Conservation (phyloP, 2,888 invertebrate genomes). For the Pandemis heparana region DNA sequence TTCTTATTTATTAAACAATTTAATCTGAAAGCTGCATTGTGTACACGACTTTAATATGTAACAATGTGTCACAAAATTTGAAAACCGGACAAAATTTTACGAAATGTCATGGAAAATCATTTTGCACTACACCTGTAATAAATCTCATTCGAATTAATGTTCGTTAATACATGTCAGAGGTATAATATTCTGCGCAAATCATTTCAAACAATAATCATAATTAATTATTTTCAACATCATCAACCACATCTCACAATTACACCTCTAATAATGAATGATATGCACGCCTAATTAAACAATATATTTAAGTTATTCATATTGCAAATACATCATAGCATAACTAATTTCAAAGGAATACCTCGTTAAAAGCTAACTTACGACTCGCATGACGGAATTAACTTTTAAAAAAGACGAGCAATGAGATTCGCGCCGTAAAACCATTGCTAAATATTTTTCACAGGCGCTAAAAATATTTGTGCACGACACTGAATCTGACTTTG, state of each 20-base stretch:
- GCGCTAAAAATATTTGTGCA: slow-evolving; percentile 43
- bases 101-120: no score
- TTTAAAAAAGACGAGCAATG: slow-evolving; percentile 25
- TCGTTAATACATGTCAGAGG: background rate
- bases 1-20: no score
- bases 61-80: no score
- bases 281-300: slow-evolving; percentile 42
- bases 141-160: background rate
- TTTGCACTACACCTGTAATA: no score
- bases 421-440: slow-evolving; percentile 25
- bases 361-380: slow-evolving; percentile 30
- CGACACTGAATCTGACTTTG: slow-evolving; percentile 28
- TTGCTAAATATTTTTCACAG: slow-evolving; percentile 44
- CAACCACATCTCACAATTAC: slow-evolving; percentile 21
- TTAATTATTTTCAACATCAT: background rate
- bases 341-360: slow-evolving; percentile 25
- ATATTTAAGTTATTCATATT: slow-evolving; percentile 20
- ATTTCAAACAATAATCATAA: background rate
- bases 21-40: no score
- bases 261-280: slow-evolving; percentile 40
- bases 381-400: slow-evolving; percentile 32
- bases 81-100: no score
- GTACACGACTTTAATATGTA: no score
- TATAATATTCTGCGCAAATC: background rate
- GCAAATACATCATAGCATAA: slow-evolving; percentile 25